phyloP scores from a whole-genome alignment of 2,888 invertebrate species.

The Cylloceria caligata region DNA sequence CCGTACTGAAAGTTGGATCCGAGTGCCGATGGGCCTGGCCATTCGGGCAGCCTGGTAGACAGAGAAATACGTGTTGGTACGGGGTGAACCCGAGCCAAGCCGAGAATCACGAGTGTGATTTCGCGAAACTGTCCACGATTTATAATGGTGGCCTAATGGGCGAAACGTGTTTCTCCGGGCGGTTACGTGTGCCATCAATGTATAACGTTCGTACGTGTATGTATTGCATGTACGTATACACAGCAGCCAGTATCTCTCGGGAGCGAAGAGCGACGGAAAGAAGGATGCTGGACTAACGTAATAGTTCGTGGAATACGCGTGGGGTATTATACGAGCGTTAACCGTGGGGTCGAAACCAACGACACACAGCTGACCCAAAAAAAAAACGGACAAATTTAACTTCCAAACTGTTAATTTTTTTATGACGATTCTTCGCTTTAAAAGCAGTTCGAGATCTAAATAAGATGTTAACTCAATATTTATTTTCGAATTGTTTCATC shows the following conservation, averaged over 20 bases:
- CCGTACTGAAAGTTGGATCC: constrained; percentile 26
- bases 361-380: constrained; percentile 5
- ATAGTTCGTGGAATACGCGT: constrained; percentile 56
- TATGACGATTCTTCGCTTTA: not conserved
- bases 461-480: not conserved
- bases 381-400: not conserved
- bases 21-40: constrained; percentile 25
- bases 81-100: constrained; percentile 31
- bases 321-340: constrained; percentile 36
- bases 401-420: not conserved
- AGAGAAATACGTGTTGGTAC: constrained; percentile 25
- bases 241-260: constrained; percentile 41
- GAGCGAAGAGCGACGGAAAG: constrained; percentile 33
- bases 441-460: not conserved
- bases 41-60: constrained; percentile 26
- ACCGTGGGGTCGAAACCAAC: constrained; percentile 10
- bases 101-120: constrained; percentile 67
- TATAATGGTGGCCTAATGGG: constrained; percentile 72
- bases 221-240: not conserved
- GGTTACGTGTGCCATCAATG: constrained; percentile 59
- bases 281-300: constrained; percentile 51
- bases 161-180: constrained; percentile 70
- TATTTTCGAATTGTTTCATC: not conserved
- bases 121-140: constrained; percentile 70
- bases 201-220: not conserved